A percentile compares a stretch with the other conserved stretches of the same genome.
phyloP scores from a whole-genome alignment of 2,113 vertebrate species.

The Rattus rattus region DNA sequence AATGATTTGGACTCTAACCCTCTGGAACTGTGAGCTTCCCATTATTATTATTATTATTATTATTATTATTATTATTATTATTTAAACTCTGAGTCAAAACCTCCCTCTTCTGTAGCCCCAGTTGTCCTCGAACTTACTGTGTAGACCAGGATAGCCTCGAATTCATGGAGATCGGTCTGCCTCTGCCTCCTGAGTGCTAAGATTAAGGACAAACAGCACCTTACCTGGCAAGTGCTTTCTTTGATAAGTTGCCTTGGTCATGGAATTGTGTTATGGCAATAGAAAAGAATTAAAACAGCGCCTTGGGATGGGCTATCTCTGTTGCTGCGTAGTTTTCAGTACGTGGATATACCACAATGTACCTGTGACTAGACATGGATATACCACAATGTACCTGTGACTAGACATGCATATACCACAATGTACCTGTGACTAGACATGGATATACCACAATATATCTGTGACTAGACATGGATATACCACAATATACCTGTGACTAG shows the following conservation, averaged over 20 bases:
- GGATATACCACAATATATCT: no score
- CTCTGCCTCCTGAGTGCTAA: background rate
- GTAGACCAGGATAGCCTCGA: background rate
- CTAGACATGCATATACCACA: no score
- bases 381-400: background rate
- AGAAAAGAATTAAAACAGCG: background rate
- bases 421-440: background rate
- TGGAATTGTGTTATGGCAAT: background rate
- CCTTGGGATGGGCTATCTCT: background rate
- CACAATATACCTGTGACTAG: no score
- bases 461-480: background rate
- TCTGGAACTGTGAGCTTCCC: background rate
- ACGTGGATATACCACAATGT: no score
- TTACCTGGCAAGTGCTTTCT: background rate
- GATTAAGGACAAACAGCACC: background rate
- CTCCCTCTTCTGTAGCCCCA: background rate
- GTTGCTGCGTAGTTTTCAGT: background rate
- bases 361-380: background rate
- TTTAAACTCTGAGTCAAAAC: background rate
- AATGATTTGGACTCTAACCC: background rate
- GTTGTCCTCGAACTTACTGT: background rate
- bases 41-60: background rate
- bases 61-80: background rate
- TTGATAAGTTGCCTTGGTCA: background rate
- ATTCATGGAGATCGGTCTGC: background rate